phyloP scores from a whole-genome alignment of 2,888 invertebrate genomes.

The Boloria euphrosyne region DNA sequence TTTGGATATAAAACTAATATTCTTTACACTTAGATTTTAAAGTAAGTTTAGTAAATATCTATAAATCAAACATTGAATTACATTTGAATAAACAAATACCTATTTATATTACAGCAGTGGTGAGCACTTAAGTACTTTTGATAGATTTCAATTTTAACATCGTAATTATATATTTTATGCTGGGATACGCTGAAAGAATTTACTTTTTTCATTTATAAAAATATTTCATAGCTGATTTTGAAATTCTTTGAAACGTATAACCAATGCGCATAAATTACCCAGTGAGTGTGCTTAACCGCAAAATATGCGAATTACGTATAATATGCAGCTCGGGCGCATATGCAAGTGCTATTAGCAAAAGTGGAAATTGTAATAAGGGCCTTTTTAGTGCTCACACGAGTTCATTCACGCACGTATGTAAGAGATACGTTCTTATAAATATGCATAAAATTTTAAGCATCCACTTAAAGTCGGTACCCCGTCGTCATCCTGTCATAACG shows the following conservation, averaged over 20 bases:
- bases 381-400: conserved; percentile 47
- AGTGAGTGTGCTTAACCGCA: conserved; percentile 57
- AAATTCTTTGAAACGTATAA: conserved; percentile 57
- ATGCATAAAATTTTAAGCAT: conserved; percentile 34
- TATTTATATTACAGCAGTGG: neutral
- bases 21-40: too few relatives aligned
- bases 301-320: conserved; percentile 65
- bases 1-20: too few relatives aligned
- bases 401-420: conserved; percentile 46
- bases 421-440: conserved; percentile 38
- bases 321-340: conserved; percentile 56
- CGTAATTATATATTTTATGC: conserved; percentile 3
- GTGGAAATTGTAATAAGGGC: conserved; percentile 61
- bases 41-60: too few relatives aligned
- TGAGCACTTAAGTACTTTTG: neutral
- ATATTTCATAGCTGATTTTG: conserved; percentile 40
- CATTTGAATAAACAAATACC: too few relatives aligned
- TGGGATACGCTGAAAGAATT: conserved; percentile 16
- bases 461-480: conserved; percentile 19
- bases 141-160: conserved; percentile 1
- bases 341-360: conserved; percentile 60
- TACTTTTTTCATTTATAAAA: conserved; percentile 20
- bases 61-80: too few relatives aligned
- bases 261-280: conserved; percentile 69
- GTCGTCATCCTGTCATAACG: conserved; percentile 14